Base-by-base conservation (phyloP, 2,797 vertebrate species). In the Steatocranus sp. region DNA sequence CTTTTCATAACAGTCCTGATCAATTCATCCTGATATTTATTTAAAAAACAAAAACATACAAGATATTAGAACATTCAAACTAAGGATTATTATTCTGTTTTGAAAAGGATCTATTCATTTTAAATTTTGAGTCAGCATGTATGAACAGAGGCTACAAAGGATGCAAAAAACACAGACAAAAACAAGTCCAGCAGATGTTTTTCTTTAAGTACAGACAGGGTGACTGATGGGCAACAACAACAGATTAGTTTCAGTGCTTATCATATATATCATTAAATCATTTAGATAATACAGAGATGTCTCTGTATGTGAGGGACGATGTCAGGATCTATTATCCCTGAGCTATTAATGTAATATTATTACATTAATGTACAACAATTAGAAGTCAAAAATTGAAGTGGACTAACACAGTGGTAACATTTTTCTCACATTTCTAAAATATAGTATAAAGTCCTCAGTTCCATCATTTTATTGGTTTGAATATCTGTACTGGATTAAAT, bases 81-180 rank as follows among this genome's bases (percentile, higher is more conserved):
- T 30, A 30, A 56, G 2, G 36, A 38, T 38, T 5, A 38, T 38
- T 38, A 38, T 38, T 38, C 36, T 12, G 5, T 11, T 36, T 36
- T 36, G 34, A 36, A 36, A 10, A 36, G 34, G 0, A 54, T 54
- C 51, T 54, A 8, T 54, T 17, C 2, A 0, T 54, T 30, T 54
- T 54, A 1, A 0, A 54, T 6, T 30, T 0, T 30, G 25, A 10
- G 25, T 9, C 50, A 7, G 41, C 46, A 27, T 27, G 53, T 27
- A 27, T 54, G 53, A 54, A 27, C 5, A 54, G 0, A 54, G 0
- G 53, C 53, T 54, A 27, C 53, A 23, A 54, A 54, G 14, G 53
- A 54, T 0, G 53, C 25, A 27, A 54, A 3, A 54, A 27, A 54
- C 23, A 53, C 51, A 54, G 53, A 27, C 8, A 27, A 2, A 9